phyloP scores from a whole-genome alignment of 2,113 vertebrate genomes.

The Sylvia atricapilla region DNA sequence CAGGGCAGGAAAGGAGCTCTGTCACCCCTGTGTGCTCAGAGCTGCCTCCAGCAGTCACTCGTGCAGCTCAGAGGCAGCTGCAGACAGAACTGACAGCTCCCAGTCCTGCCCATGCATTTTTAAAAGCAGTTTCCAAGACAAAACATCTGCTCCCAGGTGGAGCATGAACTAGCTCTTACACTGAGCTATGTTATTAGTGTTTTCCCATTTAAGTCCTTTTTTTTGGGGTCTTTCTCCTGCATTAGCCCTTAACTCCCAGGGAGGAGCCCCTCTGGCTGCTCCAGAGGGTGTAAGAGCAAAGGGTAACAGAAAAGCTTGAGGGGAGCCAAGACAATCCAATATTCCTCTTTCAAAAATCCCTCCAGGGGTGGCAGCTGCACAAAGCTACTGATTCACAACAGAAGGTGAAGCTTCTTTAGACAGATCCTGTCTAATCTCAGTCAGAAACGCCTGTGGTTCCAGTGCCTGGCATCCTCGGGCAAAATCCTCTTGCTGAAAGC shows the following conservation, averaged over 20 bases:
- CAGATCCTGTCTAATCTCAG: neutral
- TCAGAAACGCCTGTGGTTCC: neutral
- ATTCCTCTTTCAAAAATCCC: neutral
- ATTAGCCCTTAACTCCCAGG: neutral
- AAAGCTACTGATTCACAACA: neutral
- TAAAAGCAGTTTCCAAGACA: slow-evolving; percentile 1
- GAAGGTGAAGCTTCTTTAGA: neutral
- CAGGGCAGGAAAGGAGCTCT: neutral
- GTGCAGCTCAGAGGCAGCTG: neutral
- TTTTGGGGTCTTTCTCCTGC: neutral
- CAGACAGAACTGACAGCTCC: accelerated
- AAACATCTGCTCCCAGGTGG: slow-evolving; percentile 9
- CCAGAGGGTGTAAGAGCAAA: neutral
- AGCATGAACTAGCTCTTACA: neutral
- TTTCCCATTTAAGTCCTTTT: neutral
- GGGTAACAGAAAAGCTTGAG: neutral
- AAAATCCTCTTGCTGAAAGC: neutral
- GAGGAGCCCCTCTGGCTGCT: neutral
- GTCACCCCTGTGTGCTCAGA: accelerated
- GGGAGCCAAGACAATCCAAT: neutral
- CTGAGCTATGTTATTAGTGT: neutral
- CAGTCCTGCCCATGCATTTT: neutral
- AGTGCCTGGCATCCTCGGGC: neutral
- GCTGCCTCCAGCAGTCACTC: neutral
- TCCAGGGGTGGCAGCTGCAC: neutral